Conservation (phyloP, 2,888 invertebrate species). For the Chorisops tibialis region DNA sequence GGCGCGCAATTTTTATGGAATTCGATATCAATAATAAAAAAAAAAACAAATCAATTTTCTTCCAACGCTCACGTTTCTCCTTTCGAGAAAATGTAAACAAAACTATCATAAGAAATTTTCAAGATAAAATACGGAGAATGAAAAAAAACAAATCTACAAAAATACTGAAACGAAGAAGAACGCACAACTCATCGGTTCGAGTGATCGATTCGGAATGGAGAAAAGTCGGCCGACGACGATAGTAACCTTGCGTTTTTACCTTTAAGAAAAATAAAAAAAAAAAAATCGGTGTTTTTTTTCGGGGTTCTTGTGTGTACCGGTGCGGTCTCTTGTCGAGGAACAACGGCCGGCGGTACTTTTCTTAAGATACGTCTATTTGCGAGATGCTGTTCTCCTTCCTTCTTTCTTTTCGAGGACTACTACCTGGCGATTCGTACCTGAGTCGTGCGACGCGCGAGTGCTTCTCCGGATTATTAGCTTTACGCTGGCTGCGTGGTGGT, state of each 20-base stretch:
- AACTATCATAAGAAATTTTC: too few relatives aligned
- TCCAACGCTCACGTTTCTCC: too few relatives aligned
- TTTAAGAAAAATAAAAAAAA: conserved; percentile 29
- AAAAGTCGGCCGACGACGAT: conserved; percentile 37
- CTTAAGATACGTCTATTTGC: conserved; percentile 1
- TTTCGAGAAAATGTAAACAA: too few relatives aligned
- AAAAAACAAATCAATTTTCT: too few relatives aligned
- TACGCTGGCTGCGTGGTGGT: conserved; percentile 7
- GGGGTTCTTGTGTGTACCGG: neutral
- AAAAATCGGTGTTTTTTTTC: conserved; percentile 9
- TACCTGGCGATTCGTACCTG: conserved; percentile 1
- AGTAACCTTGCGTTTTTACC: conserved; percentile 39
- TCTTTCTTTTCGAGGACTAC: conserved; percentile 24
- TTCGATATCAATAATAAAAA: too few relatives aligned
- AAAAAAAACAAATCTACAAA: too few relatives aligned
- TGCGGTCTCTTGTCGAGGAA: neutral
- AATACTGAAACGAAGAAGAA: too few relatives aligned
- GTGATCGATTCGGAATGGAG: conserved; percentile 50
- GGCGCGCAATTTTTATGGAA: too few relatives aligned
- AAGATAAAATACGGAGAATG: too few relatives aligned
- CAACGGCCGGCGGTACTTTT: conserved; percentile 1
- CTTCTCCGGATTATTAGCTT: neutral
- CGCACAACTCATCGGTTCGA: conserved; percentile 44
- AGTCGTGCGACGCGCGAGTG: neutral
- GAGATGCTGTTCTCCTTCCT: conserved; percentile 15